A percentile compares a stretch with the other conserved stretches of the same genome.
These are phyloP conservation scores for Buathra laborator DNA, from an alignment of 2,888 invertebrate genomes.

Conservation along the genomic window DNA sequence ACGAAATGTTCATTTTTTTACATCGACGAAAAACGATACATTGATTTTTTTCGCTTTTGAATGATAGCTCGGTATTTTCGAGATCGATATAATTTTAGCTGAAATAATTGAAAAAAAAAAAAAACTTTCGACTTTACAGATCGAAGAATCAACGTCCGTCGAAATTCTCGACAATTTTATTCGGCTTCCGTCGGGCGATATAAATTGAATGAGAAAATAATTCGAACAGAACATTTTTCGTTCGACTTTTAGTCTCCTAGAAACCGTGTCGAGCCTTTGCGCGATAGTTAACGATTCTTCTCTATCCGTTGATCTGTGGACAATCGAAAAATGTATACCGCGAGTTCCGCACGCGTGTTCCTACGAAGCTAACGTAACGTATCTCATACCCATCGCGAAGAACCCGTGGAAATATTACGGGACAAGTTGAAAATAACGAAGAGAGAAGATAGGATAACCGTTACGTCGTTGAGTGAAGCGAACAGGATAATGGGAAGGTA, in stretches of 20 bases:
- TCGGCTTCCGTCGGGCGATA: not conserved
- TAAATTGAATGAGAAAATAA: not conserved
- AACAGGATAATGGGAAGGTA: conserved; percentile 34
- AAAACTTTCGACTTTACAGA: not conserved
- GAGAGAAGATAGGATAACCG: conserved; percentile 31
- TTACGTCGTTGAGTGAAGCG: conserved; percentile 50
- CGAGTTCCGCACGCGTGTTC: conserved; percentile 4
- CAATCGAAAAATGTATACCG: not conserved
- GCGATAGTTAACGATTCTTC: not conserved
- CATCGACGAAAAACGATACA: not conserved
- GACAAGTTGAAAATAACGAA: conserved; percentile 49
- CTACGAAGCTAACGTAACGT: not conserved
- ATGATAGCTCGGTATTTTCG: not conserved
- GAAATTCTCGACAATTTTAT: conserved; percentile 16
- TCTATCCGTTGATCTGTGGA: not conserved
- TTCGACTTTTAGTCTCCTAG: not conserved
- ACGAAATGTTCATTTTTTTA: not conserved
- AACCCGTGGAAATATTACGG: conserved; percentile 33
- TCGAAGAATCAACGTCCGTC: conserved; percentile 15
- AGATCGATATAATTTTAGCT: not conserved
- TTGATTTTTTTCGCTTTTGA: not conserved
- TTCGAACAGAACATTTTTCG: not conserved
- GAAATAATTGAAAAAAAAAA: conserved; percentile 1
- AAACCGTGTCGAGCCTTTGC: not conserved
- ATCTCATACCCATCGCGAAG: not conserved